Evolutionary conservation across 2,797 vertebrate genomes (phyloP), one percentile per base, ranked within the genome.

Genomic region (Acipenser transmontanus): DNA sequence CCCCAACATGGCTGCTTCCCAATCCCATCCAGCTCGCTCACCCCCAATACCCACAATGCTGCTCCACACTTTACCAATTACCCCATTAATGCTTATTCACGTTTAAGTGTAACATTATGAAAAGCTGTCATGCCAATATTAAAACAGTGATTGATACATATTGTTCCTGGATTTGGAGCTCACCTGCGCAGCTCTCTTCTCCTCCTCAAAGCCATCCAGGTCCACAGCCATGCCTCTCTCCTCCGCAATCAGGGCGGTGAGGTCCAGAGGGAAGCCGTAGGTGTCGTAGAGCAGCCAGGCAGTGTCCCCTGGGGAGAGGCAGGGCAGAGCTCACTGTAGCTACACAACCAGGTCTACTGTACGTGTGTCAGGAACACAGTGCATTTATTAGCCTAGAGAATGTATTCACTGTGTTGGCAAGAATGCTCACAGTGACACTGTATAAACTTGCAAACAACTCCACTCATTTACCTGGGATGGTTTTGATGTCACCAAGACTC

Each of bases 201-300:
- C 97, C 57, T 99, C 94, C 67, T 99, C 97, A 66, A 99, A 99
- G 59, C 91, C 86, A 0, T 91, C 87, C 80, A 94, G 73, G 77
- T 99, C 94, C 61, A 99, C 91, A 1, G 57, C 75, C 78, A 99
- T 84, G n/a, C 96, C 95, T 47, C 96, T 94, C 85, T 99, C 97
- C 80, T 99, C 97, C 0, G 96, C 97, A 57, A 99, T 99, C 65
- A 99, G 90, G 10, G 91, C 95, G 0, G 96, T 98, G 74, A 98
- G 91, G 81, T 99, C 97, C 76, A 93, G 91, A 8, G 97, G 97
- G 80, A 99, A 99, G 0, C 97, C 97, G 0, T 98, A 98, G 0
- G 96, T 98, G 85, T 99, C 97, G 1, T 99, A 99, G 14, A 99
- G 74, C 68, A 99, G 81, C 97, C 97, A 99, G 2, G 95, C 97